Percentiles rank a stretch among this genome's conserved stretches.
Conservation (phyloP, 2,797 vertebrate genomes). For the Danio jaintianensis region DNA sequence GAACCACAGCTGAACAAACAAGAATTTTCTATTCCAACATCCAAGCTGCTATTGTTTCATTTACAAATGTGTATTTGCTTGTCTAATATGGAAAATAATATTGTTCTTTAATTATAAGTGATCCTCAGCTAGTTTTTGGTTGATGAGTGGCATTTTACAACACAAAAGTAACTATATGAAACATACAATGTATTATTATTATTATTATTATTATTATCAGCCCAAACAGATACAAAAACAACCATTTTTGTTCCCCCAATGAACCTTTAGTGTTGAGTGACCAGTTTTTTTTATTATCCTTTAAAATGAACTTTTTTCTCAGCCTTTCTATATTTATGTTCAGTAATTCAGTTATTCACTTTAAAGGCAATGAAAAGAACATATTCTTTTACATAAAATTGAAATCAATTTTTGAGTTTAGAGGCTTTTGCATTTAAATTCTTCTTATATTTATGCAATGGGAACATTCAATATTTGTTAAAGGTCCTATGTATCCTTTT, state of each 20-base stretch:
- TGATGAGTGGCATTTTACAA: background rate
- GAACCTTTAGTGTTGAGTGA: background rate
- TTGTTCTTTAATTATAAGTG: background rate
- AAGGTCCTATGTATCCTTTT: no score
- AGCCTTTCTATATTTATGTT: no score
- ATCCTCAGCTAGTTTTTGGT: background rate
- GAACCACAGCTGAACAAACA: background rate
- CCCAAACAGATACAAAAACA: background rate
- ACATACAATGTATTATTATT: no score
- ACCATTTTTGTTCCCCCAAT: background rate
- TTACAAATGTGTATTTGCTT: background rate
- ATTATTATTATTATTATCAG: constrained; percentile 4
- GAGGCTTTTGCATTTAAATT: no score
- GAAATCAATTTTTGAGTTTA: no score
- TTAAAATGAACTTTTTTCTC: no score
- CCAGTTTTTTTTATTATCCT: background rate
- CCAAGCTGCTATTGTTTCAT: background rate
- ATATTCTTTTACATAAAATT: background rate
- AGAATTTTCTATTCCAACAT: background rate
- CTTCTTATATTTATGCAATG: background rate
- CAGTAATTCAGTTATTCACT: no score
- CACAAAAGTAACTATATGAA: background rate
- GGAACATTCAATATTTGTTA: background rate
- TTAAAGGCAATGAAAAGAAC: background rate
- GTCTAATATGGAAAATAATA: background rate